Percentiles rank a stretch among this genome's conserved stretches.
These are phyloP conservation scores for Palythoa grandiflora DNA, from an alignment of 92 coral and sea anemone species.

Conservation along the genomic window DNA sequence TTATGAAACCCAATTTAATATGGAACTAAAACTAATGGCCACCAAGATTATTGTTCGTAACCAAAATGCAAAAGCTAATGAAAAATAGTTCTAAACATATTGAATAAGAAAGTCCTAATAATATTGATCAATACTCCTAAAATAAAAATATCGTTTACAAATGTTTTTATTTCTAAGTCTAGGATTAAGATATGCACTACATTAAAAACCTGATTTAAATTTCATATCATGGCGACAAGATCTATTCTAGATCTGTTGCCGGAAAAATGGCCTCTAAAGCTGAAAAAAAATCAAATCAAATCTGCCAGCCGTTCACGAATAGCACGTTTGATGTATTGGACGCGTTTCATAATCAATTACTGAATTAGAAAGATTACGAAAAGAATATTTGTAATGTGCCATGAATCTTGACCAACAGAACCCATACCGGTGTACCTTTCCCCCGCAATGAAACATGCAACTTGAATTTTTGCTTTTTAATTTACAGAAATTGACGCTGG, in stretches of 20 bases:
- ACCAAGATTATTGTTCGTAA: no score
- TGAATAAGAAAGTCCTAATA: no score
- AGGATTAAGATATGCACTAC: background rate
- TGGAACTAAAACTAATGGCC: no score
- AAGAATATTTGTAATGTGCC: background rate
- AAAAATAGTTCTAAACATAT: no score
- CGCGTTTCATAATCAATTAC: slow-evolving; percentile 16
- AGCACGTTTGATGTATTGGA: slow-evolving; percentile 1
- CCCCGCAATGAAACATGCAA: background rate
- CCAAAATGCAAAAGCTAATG: no score
- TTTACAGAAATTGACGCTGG: background rate
- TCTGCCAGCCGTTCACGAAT: background rate
- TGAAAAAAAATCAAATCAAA: background rate
- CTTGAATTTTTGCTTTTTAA: background rate
- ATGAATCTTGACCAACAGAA: background rate
- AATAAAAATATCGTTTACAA: background rate
- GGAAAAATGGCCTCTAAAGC: background rate
- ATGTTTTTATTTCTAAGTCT: background rate
- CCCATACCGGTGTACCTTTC: background rate
- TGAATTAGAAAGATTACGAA: slow-evolving; percentile 15
- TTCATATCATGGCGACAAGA: background rate
- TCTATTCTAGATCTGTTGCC: background rate
- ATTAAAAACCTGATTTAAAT: background rate
- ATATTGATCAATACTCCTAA: no score
- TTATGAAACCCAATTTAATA: no score